Base-by-base conservation (phyloP, 1,140 invertebrate genomes). In the Drosophila busckii region DNA sequence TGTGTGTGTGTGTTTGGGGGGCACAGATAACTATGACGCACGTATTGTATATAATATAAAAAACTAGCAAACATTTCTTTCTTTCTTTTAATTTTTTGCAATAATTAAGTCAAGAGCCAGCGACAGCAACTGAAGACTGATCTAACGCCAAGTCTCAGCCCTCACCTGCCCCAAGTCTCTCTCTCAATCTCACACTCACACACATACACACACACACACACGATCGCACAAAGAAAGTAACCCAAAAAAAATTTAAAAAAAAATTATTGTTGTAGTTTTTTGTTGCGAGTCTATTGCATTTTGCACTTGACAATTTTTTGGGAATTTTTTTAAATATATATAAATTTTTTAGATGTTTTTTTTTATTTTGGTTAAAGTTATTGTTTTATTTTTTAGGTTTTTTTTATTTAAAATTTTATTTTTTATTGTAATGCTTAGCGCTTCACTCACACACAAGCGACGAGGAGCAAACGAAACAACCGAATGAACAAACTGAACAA, bases 391-490 rank as follows among this genome's bases (percentile, higher is more conserved):
- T 45, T 31, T 44, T 49, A 6, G 28, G 38, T 15, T 28, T 26
- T 42, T 46, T 44, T 45, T 42, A 31, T 29, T 28, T 23, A 41
- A 44, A 42, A 29, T 59, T 48, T 61, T 28, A 46, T 41, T 13
- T 25, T 32, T 42, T 44, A 38, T 65, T 10, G 38, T 42, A 40
- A 50, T 49, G 44, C 31, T 48, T 42, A 62, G 52, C 42, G 54
- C 31, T 46, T 45, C 68, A 76, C 70, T 80, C 64, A 80, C 73
- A 78, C 75, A 76, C 73, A 80, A 73, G 73, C 73, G 73, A 80
- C 73, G 73, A 80, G 73, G 73, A 80, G 73, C 75, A 82, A 82
- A 73, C 73, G 73, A 80, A 64, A 82, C 73, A 80, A 71, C 73
- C 68, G 75, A 80, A 80, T 80, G 73, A 80, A 71, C 75, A 50